A percentile compares a stretch with the other conserved stretches of the same genome.
These are phyloP conservation scores for Ovibos moschatus DNA, from an alignment of 2,113 vertebrate genomes.

Conservation along the genomic window DNA sequence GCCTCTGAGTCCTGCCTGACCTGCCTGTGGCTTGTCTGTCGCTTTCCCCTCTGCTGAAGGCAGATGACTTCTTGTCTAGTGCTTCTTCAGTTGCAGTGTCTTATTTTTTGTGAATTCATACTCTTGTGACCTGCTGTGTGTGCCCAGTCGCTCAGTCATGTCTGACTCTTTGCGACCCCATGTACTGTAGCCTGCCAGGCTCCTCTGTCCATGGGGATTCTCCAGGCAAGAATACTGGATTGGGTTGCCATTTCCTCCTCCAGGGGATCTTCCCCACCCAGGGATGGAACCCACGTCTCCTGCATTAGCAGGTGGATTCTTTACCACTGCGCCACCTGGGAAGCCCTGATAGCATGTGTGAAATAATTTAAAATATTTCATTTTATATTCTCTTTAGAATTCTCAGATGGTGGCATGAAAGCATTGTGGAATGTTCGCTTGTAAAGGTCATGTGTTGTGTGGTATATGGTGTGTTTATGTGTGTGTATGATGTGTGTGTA, in stretches of 20 bases:
- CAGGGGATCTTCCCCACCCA: neutral
- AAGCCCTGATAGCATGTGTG: neutral
- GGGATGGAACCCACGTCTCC: neutral
- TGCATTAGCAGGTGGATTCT: neutral
- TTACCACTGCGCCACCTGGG: neutral
- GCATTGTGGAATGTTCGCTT: neutral
- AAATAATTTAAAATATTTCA: neutral
- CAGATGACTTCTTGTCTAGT: neutral
- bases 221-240: neutral
- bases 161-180: neutral
- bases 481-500: neutral
- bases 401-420: neutral
- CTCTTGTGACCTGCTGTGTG: neutral
- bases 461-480: neutral
- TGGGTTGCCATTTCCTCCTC: neutral
- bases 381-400: neutral
- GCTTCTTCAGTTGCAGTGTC: neutral
- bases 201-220: neutral
- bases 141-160: rapidly evolving
- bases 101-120: neutral
- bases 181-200: neutral
- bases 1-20: rapidly evolving
- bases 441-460: neutral
- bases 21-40: rapidly evolving
- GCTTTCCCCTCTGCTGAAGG: neutral